Conservation (phyloP, 2,113 vertebrate genomes). For the Pogona vitticeps region DNA sequence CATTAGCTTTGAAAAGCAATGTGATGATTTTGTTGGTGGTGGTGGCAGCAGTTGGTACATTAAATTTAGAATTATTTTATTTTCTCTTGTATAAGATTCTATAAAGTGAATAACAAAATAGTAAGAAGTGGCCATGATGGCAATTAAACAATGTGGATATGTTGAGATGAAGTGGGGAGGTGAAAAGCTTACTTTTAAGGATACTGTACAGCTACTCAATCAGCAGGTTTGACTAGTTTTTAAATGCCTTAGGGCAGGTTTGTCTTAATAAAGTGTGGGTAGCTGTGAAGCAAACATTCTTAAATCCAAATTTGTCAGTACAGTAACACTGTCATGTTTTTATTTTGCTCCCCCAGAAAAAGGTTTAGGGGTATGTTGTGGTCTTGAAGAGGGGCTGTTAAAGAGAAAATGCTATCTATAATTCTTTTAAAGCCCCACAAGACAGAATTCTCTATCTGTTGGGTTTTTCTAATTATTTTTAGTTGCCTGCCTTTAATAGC, state of each 20-base stretch:
- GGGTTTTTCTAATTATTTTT: slow-evolving; percentile 27
- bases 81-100: neutral
- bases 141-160: slow-evolving; percentile 73
- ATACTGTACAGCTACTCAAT: slow-evolving; percentile 70
- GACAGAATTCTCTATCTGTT: neutral
- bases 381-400: slow-evolving; percentile 18
- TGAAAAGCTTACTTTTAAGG: slow-evolving; percentile 66
- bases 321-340: slow-evolving; percentile 60
- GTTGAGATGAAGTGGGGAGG: slow-evolving; percentile 69
- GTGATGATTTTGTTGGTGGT: neutral
- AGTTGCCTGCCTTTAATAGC: neutral
- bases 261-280: slow-evolving; percentile 72
- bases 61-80: slow-evolving; percentile 1
- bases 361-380: neutral
- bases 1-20: slow-evolving; percentile 3
- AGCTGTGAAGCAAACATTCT: slow-evolving; percentile 70
- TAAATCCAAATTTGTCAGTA: slow-evolving; percentile 56
- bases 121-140: slow-evolving; percentile 57
- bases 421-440: neutral
- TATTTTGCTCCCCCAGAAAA: neutral
- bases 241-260: slow-evolving; percentile 78
- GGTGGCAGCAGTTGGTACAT: slow-evolving; percentile 27
- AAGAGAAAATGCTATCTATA: neutral
- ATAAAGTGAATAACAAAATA: slow-evolving; percentile 31
- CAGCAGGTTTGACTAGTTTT: slow-evolving; percentile 86